Percentiles rank a stretch among this genome's conserved stretches.
Evolutionary conservation across 1,140 invertebrate species (phyloP).

Genomic region (Drosophila arawakana): DNA sequence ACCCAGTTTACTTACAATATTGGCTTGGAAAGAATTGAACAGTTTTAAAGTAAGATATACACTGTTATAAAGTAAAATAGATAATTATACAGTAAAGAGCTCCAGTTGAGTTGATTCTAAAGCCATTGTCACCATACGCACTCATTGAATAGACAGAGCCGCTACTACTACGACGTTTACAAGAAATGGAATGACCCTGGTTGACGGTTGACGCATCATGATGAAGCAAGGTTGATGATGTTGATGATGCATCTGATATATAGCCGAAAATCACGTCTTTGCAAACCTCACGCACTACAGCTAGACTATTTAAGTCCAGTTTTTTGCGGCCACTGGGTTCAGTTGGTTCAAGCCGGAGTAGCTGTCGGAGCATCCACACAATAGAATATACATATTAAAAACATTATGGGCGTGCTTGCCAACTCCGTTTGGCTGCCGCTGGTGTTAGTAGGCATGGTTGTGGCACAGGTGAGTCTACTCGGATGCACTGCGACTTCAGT

Average conservation of each 20-base stretch:
- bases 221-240: slow-evolving; percentile 39
- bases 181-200: slow-evolving; percentile 46
- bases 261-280: slow-evolving; percentile 67
- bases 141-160: slow-evolving; percentile 33
- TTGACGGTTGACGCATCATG: slow-evolving; percentile 59
- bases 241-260: slow-evolving; percentile 70
- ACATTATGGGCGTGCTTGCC: slow-evolving; percentile 48
- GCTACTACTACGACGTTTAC: not conserved
- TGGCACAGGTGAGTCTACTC: slow-evolving; percentile 29
- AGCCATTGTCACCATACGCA: slow-evolving; percentile 1
- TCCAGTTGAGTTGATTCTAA: too few relatives aligned
- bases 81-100: too few relatives aligned
- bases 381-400: not conserved
- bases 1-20: too few relatives aligned
- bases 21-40: too few relatives aligned
- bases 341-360: slow-evolving; percentile 48
- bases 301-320: slow-evolving; percentile 69
- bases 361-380: not conserved
- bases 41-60: too few relatives aligned
- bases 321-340: slow-evolving; percentile 51
- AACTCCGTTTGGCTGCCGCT: slow-evolving; percentile 54
- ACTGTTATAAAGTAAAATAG: too few relatives aligned
- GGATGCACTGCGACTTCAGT: not conserved
- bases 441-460: slow-evolving; percentile 28
- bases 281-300: slow-evolving; percentile 17